Evolutionary conservation across 2,888 invertebrate species (phyloP).

Genomic region (Oxyscelio sp.): DNA sequence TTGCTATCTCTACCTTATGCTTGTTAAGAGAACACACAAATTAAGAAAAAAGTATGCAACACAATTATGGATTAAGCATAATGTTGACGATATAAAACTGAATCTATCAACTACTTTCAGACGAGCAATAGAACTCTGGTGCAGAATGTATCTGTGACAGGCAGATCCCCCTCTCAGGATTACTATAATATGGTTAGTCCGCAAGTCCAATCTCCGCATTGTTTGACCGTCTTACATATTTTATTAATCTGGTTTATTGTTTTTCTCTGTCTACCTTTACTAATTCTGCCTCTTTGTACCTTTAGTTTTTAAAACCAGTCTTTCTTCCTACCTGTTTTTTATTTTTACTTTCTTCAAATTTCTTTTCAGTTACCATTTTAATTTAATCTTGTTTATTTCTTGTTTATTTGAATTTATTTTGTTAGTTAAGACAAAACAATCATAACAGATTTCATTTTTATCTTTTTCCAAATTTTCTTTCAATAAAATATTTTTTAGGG

Average conservation of each 20-base stretch:
- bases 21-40: slow-evolving; percentile 40
- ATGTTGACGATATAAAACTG: slow-evolving; percentile 87
- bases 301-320: slow-evolving; percentile 67
- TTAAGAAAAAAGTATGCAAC: slow-evolving; percentile 73
- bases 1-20: slow-evolving; percentile 7
- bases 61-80: slow-evolving; percentile 79
- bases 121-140: slow-evolving; percentile 89
- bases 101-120: slow-evolving; percentile 89
- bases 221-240: slow-evolving; percentile 88
- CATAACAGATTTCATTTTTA: too few relatives aligned
- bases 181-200: slow-evolving; percentile 88
- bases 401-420: slow-evolving; percentile 31
- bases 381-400: slow-evolving; percentile 1
- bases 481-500: too few relatives aligned
- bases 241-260: slow-evolving; percentile 86
- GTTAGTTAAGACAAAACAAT: too few relatives aligned
- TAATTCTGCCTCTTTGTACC: slow-evolving; percentile 72
- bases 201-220: slow-evolving; percentile 88
- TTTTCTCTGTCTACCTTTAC: slow-evolving; percentile 77
- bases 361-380: slow-evolving; percentile 26
- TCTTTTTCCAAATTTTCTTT: too few relatives aligned
- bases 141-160: slow-evolving; percentile 89
- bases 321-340: slow-evolving; percentile 61
- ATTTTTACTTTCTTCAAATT: slow-evolving; percentile 58
- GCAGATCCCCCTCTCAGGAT: slow-evolving; percentile 89